phyloP scores from a whole-genome alignment of 2,113 vertebrate genomes.

The Camelus dromedarius region DNA sequence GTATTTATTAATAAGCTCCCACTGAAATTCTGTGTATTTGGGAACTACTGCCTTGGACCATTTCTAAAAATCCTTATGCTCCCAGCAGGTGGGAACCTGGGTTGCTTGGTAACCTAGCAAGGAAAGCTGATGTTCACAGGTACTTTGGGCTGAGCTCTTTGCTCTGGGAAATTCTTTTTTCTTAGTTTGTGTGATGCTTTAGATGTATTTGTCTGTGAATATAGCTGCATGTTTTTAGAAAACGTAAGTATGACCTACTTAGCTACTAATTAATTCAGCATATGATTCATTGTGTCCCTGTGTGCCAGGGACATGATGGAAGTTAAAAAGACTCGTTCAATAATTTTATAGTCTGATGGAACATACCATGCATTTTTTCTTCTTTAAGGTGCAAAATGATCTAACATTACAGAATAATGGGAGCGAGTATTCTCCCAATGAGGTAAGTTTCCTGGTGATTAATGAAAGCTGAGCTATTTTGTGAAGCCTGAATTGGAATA shows the following conservation, averaged over 20 bases:
- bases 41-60: neutral
- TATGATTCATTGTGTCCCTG: neutral
- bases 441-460: constrained; percentile 82
- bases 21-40: neutral
- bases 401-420: constrained; percentile 83
- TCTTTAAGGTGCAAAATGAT: constrained; percentile 81
- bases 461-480: neutral
- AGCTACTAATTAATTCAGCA: neutral
- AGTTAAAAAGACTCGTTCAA: neutral
- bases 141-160: neutral
- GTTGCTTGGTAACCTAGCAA: neutral
- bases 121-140: neutral
- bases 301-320: neutral
- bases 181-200: neutral
- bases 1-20: neutral
- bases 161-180: neutral
- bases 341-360: neutral
- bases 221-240: constrained; percentile 16
- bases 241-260: neutral
- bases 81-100: neutral
- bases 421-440: constrained; percentile 82
- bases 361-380: neutral
- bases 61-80: neutral
- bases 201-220: neutral
- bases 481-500: neutral